Conservation (phyloP, 2,797 vertebrate genomes). For the Garrulus glandarius region DNA sequence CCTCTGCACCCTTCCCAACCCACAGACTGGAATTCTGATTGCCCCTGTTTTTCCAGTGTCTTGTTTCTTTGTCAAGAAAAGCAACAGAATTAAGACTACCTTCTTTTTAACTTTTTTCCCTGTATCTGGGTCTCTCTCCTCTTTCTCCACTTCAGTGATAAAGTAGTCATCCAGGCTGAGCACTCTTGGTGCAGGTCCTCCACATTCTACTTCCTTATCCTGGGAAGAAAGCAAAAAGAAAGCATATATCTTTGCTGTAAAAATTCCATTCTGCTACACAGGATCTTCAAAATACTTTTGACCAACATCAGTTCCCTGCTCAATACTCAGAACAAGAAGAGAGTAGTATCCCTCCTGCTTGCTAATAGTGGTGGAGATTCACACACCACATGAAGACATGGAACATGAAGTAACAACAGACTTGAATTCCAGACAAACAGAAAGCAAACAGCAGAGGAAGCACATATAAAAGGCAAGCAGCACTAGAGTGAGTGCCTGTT, state of each 20-base stretch:
- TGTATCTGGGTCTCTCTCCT: constrained; percentile 92
- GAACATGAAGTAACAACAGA: not conserved
- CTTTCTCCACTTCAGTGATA: constrained; percentile 96
- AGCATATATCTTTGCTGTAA: not conserved
- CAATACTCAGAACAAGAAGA: not conserved
- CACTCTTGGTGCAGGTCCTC: constrained; percentile 94
- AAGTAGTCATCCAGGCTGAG: constrained; percentile 98
- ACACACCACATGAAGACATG: not conserved
- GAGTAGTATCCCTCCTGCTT: not conserved
- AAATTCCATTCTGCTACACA: not conserved
- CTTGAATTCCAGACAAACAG: not conserved
- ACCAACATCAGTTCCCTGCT: not conserved
- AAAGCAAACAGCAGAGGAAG: not conserved
- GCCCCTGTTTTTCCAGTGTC: not conserved
- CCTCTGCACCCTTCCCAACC: not conserved
- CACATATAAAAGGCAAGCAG: not conserved
- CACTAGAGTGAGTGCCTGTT: not conserved
- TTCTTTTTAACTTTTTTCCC: constrained; percentile 93
- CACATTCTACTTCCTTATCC: constrained; percentile 98
- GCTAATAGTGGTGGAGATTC: not conserved
- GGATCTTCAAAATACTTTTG: not conserved
- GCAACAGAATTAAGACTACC: constrained; percentile 70
- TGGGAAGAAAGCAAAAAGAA: constrained; percentile 55
- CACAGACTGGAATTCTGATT: not conserved
- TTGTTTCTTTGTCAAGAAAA: not conserved